Percentiles rank a stretch among this genome's conserved stretches.
These are phyloP conservation scores for Heterotis niloticus DNA, from an alignment of 2,113 vertebrate genomes.

Conservation along the genomic window DNA sequence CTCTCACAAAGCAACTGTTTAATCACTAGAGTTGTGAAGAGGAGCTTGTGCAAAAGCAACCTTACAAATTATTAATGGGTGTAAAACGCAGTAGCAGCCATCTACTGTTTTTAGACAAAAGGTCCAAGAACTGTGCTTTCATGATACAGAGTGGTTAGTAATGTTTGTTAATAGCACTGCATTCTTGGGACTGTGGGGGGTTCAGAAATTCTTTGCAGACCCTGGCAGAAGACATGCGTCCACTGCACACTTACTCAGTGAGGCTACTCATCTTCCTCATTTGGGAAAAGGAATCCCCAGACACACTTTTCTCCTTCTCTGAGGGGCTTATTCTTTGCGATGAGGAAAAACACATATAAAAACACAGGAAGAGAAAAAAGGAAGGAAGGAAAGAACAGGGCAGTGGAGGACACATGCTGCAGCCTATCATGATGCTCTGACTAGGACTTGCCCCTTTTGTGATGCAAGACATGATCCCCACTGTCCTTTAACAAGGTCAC, in stretches of 20 bases:
- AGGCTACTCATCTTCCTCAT: slow-evolving; percentile 59
- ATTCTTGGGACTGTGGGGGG: background rate
- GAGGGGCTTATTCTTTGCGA: slow-evolving; percentile 38
- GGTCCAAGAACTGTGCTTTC: no score
- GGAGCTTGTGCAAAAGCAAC: no score
- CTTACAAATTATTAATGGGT: no score
- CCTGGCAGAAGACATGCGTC: slow-evolving; percentile 2
- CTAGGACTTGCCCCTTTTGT: background rate
- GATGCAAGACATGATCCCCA: background rate
- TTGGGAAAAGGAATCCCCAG: slow-evolving; percentile 44
- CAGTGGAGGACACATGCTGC: slow-evolving; percentile 18
- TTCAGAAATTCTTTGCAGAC: no score
- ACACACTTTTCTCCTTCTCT: slow-evolving; percentile 48
- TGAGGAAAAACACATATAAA: slow-evolving; percentile 33
- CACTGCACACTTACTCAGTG: slow-evolving; percentile 60
- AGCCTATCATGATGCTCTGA: background rate
- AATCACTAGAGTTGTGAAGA: no score
- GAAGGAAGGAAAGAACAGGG: slow-evolving; percentile 26
- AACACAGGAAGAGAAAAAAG: slow-evolving; percentile 29
- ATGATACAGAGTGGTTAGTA: no score
- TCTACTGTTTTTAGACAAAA: no score
- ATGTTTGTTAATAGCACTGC: no score
- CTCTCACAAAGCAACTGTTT: no score
- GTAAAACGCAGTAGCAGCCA: no score
- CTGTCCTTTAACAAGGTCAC: background rate